Evolutionary conservation across 2,113 vertebrate genomes (phyloP), one percentile per base, ranked within the genome.

Genomic region (Balaeniceps rex): DNA sequence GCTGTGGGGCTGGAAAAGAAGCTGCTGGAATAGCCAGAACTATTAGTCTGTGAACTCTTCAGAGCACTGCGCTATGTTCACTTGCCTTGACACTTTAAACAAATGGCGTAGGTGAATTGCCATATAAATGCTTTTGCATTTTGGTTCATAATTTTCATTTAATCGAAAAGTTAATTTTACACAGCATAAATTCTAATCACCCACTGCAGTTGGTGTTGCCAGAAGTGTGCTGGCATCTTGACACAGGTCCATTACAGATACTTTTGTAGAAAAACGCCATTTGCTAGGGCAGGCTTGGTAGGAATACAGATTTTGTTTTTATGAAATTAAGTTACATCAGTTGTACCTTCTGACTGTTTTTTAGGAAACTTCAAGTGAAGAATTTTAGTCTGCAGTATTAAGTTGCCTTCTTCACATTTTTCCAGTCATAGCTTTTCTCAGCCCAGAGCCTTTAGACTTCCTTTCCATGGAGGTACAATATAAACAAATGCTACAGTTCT

Each of bases 111-210:
- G 58, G 84, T 83, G 63, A 91, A 71, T 77, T 72, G 66, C 88
- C 61, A 16, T 76, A 33, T 82, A 75, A 93, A 83, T 83, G 86
- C 84, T 86, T 80, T 44, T 70, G 68, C 87, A 88, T 79, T 94
- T 91, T 80, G 60, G 69, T 94, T 83, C 44, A 21, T 97, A 42
- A 90, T 95, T 97, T 93, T 87, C 40, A 83, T 93, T 91, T 90
- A 72, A 83, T 87, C 89, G 86, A n/a, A 57, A 95, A 93, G 75
- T 96, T 97, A 92, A 97, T 97, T 97, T 97, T 95, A 96, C 91
- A 96, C 89, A 63, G 87, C 95, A 91, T 97, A 96, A 97, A 95
- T 94, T 96, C 95, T 91, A 88, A 95, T 97, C 72, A 52, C 85
- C 94, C 90, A 0, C 64, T 86, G 87, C 82, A 44, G 78, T 80